Conservation (phyloP, 2,888 invertebrate species). For the Drosophila glabriapex region DNA sequence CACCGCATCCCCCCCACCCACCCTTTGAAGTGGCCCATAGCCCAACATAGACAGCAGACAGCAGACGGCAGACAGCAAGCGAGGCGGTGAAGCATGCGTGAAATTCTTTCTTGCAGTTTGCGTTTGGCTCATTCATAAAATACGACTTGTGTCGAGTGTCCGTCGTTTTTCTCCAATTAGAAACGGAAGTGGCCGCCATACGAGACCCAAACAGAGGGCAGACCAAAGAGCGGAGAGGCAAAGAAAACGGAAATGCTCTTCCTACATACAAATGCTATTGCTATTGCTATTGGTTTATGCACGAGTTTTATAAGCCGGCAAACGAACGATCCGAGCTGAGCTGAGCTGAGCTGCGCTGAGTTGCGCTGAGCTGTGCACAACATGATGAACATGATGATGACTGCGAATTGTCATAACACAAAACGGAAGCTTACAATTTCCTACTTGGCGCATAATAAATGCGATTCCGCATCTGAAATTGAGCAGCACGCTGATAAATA, state of each 20-base stretch:
- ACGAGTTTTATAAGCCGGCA: constrained; percentile 36
- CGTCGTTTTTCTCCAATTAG: constrained; percentile 58
- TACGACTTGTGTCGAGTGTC: constrained; percentile 23
- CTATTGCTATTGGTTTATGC: constrained; percentile 59
- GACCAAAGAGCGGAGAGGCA: constrained; percentile 6
- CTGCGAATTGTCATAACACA: constrained; percentile 74
- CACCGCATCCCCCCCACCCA: neutral
- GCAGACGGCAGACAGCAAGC: neutral
- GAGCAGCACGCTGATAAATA: constrained; percentile 31
- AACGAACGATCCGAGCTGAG: constrained; percentile 7
- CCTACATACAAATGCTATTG: neutral
- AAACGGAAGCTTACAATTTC: constrained; percentile 80
- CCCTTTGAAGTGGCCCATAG: neutral
- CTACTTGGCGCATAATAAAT: constrained; percentile 77
- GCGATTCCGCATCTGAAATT: constrained; percentile 61
- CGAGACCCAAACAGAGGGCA: constrained; percentile 25
- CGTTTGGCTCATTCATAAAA: constrained; percentile 71
- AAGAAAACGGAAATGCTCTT: constrained; percentile 73
- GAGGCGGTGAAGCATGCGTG: constrained; percentile 69
- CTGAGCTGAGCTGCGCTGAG: neutral
- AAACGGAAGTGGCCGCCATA: constrained; percentile 76
- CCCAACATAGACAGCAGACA: neutral
- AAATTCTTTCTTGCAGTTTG: constrained; percentile 61
- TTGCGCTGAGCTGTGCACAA: constrained; percentile 12
- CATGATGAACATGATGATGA: constrained; percentile 24